These are phyloP conservation scores for Athene noctua DNA, from an alignment of 2,113 vertebrate species.

Conservation along the genomic window DNA sequence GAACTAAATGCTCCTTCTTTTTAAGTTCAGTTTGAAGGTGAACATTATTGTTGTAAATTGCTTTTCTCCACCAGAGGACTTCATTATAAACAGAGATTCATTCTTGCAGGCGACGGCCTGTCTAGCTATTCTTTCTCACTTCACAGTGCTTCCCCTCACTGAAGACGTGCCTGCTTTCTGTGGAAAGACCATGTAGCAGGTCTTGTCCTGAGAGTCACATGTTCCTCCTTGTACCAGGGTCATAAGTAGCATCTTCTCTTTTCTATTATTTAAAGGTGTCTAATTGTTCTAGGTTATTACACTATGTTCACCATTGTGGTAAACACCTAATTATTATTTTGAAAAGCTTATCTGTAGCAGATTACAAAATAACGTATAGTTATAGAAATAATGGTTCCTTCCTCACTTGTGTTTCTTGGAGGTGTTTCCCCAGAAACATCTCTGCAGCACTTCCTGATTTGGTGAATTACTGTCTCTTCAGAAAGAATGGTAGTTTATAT, in stretches of 20 bases:
- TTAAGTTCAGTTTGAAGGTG: constrained; percentile 8
- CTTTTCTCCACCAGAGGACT: background rate
- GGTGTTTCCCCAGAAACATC: background rate
- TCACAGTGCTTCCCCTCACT: background rate
- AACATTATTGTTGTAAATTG: background rate
- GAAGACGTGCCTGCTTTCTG: background rate
- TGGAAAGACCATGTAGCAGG: background rate
- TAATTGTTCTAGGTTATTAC: background rate
- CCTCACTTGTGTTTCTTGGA: background rate
- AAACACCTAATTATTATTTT: background rate
- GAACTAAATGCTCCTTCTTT: background rate
- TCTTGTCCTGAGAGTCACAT: background rate
- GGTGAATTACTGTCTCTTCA: background rate
- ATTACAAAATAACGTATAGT: background rate
- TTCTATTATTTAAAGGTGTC: background rate
- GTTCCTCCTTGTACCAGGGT: background rate
- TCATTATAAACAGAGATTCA: background rate
- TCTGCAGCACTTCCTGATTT: background rate
- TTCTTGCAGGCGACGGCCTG: background rate
- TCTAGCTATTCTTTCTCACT: background rate
- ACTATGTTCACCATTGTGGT: background rate
- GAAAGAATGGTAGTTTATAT: background rate
- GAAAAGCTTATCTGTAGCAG: background rate
- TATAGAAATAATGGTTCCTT: background rate
- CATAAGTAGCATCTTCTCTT: background rate